These are phyloP conservation scores for Tetranychus piercei DNA, from an alignment of 2,888 invertebrate species.

Conservation along the genomic window DNA sequence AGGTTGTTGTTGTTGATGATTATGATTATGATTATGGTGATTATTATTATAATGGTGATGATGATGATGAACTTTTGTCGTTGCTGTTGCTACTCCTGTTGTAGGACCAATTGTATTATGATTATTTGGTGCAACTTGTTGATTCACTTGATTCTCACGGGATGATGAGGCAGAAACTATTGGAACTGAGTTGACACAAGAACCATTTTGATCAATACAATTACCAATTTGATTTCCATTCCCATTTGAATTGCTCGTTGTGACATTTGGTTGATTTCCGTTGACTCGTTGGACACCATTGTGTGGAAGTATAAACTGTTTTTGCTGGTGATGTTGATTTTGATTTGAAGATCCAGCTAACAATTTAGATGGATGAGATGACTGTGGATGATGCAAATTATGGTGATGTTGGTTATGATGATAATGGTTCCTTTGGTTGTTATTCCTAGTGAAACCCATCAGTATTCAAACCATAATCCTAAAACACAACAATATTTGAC, in stretches of 20 bases:
- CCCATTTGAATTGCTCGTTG: not conserved
- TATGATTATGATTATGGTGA: no score
- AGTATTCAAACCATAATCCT: no score
- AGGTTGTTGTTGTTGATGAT: no score
- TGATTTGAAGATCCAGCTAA: not conserved
- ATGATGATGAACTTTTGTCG: not conserved
- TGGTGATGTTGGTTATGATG: conserved; percentile 9
- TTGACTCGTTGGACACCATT: not conserved
- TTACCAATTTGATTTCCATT: not conserved
- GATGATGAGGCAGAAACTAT: not conserved
- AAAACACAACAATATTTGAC: no score
- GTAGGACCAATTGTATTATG: not conserved
- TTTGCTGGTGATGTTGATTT: not conserved
- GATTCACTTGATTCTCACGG: not conserved
- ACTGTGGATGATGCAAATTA: not conserved
- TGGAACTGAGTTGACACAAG: not conserved
- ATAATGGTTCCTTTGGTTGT: not conserved
- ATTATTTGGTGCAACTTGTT: not conserved
- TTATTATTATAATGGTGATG: not conserved
- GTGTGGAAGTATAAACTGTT: not conserved
- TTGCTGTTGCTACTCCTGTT: not conserved
- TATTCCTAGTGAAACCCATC: not conserved
- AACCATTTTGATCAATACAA: not conserved
- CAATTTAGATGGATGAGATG: not conserved
- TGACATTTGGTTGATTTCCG: not conserved